Conservation (phyloP, 2,113 vertebrate species). For the Hippocampus abdominalis region DNA sequence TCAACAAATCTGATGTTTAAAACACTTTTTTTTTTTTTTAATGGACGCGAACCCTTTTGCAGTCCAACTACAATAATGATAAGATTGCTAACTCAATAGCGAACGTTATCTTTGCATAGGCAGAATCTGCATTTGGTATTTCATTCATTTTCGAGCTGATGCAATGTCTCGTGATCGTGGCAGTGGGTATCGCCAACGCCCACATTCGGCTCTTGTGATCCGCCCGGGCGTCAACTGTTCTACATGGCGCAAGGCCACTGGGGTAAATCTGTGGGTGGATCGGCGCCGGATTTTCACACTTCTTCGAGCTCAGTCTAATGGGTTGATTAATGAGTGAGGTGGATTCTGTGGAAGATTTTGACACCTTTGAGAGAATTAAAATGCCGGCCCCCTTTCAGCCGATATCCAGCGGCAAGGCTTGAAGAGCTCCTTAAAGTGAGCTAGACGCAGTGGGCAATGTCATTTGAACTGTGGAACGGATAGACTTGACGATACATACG, state of each 20-base stretch:
- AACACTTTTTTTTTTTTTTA: too few species aligned
- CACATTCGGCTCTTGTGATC: slow-evolving; percentile 4
- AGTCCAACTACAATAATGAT: too few species aligned
- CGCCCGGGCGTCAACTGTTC: background rate
- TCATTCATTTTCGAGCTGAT: too few species aligned
- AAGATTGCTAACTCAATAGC: background rate
- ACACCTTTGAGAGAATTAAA: slow-evolving; percentile 43
- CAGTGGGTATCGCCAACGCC: background rate
- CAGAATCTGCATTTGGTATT: background rate
- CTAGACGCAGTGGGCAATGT: background rate
- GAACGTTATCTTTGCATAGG: background rate
- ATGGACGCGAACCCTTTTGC: too few species aligned
- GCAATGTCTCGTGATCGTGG: background rate
- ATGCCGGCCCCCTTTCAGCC: slow-evolving; percentile 1
- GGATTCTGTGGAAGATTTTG: slow-evolving; percentile 32
- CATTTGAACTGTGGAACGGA: too few species aligned
- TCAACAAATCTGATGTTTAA: too few species aligned
- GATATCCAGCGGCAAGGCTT: slow-evolving; percentile 3
- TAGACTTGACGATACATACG: too few species aligned
- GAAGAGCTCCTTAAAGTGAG: slow-evolving; percentile 48
- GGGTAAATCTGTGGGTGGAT: slow-evolving; percentile 14
- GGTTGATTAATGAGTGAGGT: slow-evolving; percentile 35
- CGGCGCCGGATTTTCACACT: slow-evolving; percentile 20
- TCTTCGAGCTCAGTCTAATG: slow-evolving; percentile 21
- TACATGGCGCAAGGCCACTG: background rate